phyloP scores from a whole-genome alignment of 2,797 vertebrate species.

The Pachyuromys duprasi region DNA sequence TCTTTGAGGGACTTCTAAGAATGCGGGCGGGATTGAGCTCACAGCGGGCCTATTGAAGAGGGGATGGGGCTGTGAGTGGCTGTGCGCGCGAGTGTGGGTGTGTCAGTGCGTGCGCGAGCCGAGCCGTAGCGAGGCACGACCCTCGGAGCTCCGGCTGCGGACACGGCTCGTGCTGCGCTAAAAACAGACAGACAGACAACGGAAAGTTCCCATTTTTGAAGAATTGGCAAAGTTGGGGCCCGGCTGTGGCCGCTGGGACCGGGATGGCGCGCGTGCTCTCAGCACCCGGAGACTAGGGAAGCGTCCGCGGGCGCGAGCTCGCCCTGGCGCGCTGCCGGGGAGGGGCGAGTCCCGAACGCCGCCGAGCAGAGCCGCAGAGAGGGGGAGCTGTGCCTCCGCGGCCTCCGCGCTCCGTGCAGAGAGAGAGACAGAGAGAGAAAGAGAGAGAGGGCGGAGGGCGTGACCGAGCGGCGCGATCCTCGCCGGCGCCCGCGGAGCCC shows the following conservation, averaged over 20 bases:
- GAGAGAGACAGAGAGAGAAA: no score
- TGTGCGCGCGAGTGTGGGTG: not conserved
- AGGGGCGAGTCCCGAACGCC: slow-evolving; percentile 28
- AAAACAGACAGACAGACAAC: not conserved
- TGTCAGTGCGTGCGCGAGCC: not conserved
- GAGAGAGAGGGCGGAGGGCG: not conserved
- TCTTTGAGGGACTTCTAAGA: slow-evolving; percentile 53
- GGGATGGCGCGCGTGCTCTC: not conserved
- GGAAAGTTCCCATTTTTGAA: not conserved
- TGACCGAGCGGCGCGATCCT: slow-evolving; percentile 43
- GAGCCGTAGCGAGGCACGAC: not conserved
- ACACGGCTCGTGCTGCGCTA: not conserved
- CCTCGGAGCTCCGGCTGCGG: slow-evolving; percentile 17
- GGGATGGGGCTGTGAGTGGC: not conserved
- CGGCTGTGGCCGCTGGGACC: not conserved
- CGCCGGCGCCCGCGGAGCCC: slow-evolving; percentile 58
- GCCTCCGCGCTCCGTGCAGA: not conserved
- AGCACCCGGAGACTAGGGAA: not conserved
- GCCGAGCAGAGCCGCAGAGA: slow-evolving; percentile 64
- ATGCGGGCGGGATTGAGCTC: slow-evolving; percentile 57
- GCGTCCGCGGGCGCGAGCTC: not conserved
- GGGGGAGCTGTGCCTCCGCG: slow-evolving; percentile 69
- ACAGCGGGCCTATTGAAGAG: not conserved
- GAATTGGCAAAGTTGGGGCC: not conserved
- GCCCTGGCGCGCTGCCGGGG: not conserved